Percentiles rank a stretch among this genome's conserved stretches.
Conservation (phyloP, 2,113 vertebrate genomes). For the Australoheros scitulus region DNA sequence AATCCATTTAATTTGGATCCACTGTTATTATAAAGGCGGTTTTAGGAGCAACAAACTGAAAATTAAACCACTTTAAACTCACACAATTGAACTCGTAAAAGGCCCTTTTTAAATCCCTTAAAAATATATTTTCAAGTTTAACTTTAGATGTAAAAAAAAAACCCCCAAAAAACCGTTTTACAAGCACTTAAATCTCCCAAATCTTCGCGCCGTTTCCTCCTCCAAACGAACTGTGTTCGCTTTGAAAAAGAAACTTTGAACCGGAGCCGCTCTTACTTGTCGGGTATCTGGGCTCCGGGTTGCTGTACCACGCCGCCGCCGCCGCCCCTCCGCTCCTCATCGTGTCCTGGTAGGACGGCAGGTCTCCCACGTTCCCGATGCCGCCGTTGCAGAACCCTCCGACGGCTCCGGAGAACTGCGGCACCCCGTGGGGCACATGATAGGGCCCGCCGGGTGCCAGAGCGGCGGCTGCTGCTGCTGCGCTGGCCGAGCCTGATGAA, state of each 20-base stretch:
- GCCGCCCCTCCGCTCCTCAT: constrained; percentile 80
- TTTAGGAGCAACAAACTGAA: background rate
- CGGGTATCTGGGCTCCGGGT: constrained; percentile 87
- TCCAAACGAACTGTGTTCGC: background rate
- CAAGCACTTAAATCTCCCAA: too few relatives aligned
- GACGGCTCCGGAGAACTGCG: constrained; percentile 87
- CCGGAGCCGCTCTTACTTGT: constrained; percentile 81
- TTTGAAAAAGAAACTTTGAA: background rate
- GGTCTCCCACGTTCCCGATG: constrained; percentile 85
- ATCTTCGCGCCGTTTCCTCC: background rate
- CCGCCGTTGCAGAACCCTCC: constrained; percentile 88
- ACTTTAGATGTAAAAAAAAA: too few relatives aligned
- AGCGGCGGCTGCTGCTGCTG: constrained; percentile 45
- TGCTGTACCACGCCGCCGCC: constrained; percentile 86
- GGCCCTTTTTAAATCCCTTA: too few relatives aligned
- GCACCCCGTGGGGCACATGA: constrained; percentile 83
- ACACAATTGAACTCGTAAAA: too few relatives aligned
- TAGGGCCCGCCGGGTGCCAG: constrained; percentile 78
- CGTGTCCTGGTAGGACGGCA: constrained; percentile 88
- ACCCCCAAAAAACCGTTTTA: too few relatives aligned
- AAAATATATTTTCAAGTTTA: too few relatives aligned
- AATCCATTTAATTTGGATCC: background rate
- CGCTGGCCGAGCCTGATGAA: constrained; percentile 23
- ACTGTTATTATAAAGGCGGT: background rate
- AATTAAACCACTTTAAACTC: too few relatives aligned